Evolutionary conservation across 2,888 invertebrate genomes (phyloP).

Genomic region (Dromius quadrimaculatus): DNA sequence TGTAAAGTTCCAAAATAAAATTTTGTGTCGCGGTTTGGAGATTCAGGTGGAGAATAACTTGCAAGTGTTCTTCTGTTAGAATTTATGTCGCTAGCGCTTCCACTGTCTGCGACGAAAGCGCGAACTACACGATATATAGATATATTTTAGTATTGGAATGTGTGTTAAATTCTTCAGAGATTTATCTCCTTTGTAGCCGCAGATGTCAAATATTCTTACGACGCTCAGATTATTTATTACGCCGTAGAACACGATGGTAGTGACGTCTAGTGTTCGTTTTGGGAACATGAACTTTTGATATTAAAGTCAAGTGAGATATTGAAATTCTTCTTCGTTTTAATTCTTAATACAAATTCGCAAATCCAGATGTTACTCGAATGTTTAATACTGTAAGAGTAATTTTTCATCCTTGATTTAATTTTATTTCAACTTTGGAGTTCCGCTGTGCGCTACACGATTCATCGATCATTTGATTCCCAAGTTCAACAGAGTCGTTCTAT

Average conservation of each 20-base stretch:
- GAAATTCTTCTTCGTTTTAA: conserved; percentile 47
- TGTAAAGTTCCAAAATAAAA: conserved; percentile 22
- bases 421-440: conserved; percentile 23
- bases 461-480: no score
- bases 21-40: neutral
- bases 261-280: conserved; percentile 13
- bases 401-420: neutral
- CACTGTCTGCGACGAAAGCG: neutral
- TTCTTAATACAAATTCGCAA: conserved; percentile 43
- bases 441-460: no score
- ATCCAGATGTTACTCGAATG: conserved; percentile 39
- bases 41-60: conserved; percentile 5
- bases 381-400: conserved; percentile 25
- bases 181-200: conserved; percentile 26
- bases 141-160: conserved; percentile 6
- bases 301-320: conserved; percentile 43
- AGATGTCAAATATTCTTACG: conserved; percentile 45
- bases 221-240: conserved; percentile 45
- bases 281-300: conserved; percentile 40
- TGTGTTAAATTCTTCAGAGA: conserved; percentile 41
- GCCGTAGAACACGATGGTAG: neutral
- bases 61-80: neutral
- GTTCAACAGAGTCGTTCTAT: no score
- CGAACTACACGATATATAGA: conserved; percentile 8
- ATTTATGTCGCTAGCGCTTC: neutral